Conservation (phyloP, 2,888 invertebrate genomes). For the Palloptera scutellata region DNA sequence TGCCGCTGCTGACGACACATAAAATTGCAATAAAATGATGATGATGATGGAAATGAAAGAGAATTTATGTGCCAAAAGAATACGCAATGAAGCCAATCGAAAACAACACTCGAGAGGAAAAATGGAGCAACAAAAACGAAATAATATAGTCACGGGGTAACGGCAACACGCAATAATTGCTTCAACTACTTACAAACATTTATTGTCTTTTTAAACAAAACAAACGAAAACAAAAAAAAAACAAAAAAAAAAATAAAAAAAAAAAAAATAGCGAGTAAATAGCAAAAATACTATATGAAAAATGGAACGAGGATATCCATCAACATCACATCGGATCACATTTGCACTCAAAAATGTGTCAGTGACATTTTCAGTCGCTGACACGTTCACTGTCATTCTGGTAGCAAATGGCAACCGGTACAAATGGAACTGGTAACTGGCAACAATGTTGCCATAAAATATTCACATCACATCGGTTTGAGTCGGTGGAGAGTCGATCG, state of each 20-base stretch:
- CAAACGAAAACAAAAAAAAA: not conserved
- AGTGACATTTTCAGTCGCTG: constrained; percentile 4
- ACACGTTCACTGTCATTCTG: too few relatives aligned
- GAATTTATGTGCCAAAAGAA: too few relatives aligned
- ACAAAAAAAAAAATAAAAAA: too few relatives aligned
- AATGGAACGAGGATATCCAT: constrained; percentile 26
- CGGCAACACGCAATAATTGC: not conserved
- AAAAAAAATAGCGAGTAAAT: not conserved
- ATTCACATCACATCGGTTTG: not conserved
- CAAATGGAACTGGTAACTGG: constrained; percentile 3
- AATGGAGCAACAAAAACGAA: not conserved
- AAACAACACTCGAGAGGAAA: not conserved
- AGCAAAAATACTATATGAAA: constrained; percentile 18
- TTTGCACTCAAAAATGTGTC: constrained; percentile 9
- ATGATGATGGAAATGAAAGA: too few relatives aligned
- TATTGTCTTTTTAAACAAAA: not conserved
- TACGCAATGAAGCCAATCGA: too few relatives aligned
- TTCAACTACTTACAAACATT: not conserved
- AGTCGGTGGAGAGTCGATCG: not conserved
- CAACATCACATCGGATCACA: constrained; percentile 14
- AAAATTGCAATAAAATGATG: too few relatives aligned
- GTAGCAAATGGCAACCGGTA: too few relatives aligned
- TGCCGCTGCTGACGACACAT: too few relatives aligned
- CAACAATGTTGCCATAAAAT: not conserved
- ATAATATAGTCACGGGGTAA: constrained; percentile 11